phyloP scores from a whole-genome alignment of 2,888 invertebrate species.

The Muscina levida region DNA sequence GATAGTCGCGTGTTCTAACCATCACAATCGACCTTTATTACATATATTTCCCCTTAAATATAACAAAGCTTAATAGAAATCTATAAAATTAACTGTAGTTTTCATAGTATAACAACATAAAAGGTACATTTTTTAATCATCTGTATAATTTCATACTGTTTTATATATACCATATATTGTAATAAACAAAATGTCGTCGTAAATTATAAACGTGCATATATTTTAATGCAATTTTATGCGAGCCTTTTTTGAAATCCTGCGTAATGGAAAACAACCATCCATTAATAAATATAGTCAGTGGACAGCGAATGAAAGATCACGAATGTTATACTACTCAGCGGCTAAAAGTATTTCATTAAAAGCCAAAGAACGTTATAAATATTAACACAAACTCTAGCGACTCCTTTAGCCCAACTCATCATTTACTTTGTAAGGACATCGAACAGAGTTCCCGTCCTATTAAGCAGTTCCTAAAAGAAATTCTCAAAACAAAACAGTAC shows the following conservation, averaged over 20 bases:
- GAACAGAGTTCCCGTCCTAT: not conserved
- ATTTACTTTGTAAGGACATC: not conserved
- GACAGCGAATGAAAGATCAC: constrained; percentile 11
- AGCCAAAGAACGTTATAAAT: constrained; percentile 52
- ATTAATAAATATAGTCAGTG: constrained; percentile 13
- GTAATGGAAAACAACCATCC: not conserved
- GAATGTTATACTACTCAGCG: no score
- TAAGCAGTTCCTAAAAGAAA: not conserved
- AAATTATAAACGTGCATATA: not conserved
- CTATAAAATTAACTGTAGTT: no score
- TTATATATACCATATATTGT: no score
- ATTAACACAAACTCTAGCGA: not conserved
- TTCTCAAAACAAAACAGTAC: not conserved
- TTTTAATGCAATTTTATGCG: not conserved
- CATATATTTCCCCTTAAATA: no score
- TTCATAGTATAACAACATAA: no score
- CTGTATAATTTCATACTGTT: no score
- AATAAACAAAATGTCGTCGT: not conserved
- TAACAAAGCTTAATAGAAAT: no score
- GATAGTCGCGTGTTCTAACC: no score
- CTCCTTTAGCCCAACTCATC: not conserved
- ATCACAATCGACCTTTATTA: no score
- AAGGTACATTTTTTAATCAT: no score
- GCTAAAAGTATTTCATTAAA: constrained; percentile 64
- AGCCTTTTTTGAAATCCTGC: not conserved